Base-by-base conservation (phyloP, 2,888 invertebrate species). In the Odontomyia ornata region DNA sequence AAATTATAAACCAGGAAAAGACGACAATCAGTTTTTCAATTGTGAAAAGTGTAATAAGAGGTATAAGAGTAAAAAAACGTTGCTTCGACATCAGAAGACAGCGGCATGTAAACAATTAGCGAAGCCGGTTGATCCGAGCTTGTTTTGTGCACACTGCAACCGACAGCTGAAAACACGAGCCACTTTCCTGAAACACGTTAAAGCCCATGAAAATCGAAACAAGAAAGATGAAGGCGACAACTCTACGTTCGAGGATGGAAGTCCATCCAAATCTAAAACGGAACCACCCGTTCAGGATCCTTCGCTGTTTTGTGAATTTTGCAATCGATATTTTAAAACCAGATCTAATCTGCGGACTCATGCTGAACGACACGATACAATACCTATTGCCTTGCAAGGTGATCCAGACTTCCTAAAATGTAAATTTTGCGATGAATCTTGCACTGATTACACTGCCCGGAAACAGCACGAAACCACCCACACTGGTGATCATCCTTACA, bases 401-500 rank as follows among this genome's bases (percentile, higher is more conserved):
- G 60, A 73, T 36, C 3, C 30, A n/a, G 60, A 73, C 11, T 73
- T 57, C 15, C 73, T 73, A 0, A 89, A 88, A 9, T 77, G 77
- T 62, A 75, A 75, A 69, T 77, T 46, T 36, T 77, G 75, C 83
- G 83, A 46, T 13, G 28, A 67, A 4, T 36, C 64, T 15, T 77
- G 46, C 47, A 15, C 47, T 0, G 75, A 77, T n/a, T 43, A 56
- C 1, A 15, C 60, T 9, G 27, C 57, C 13, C 62, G 67, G 1
- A 47, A 69, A 28, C 25, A 36, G 15, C 77, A 77, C 36, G 77
- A 77, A 69, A 75, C 57, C 13, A 75, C 69, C 1, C 77, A 77
- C 25, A 75, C 60, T 5, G 75, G 69, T 11, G 69, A 75, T 18
- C 75, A 60, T 25, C 72, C 75, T 4, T 69, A 75, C 11, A 65